Evolutionary conservation across 2,113 vertebrate species (phyloP), one percentile per base, ranked within the genome.

Genomic region (Telmatochromis sp.): DNA sequence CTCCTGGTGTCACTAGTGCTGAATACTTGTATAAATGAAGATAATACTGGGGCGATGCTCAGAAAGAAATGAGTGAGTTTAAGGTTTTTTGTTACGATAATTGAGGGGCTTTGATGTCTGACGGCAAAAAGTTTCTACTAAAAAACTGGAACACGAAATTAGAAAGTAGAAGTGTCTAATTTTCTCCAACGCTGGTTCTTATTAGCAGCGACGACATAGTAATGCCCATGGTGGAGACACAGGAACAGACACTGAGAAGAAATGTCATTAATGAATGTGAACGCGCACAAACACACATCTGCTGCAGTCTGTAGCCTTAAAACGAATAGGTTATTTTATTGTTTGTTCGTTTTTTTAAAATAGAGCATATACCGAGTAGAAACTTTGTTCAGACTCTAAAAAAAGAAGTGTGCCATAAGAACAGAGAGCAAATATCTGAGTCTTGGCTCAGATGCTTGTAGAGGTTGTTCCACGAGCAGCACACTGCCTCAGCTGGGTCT

Each of bases 291-390:
- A 55, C 68, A 2, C 60, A 40, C 68, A 47, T 45, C 40, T 31
- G 23, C 14, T 49, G 9, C 17, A 78, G 40, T 73, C 21, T 73
- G 14, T 6, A 47, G 23, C 21, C 68, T 47, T 45, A 17, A 75
- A 11, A 17, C 2, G 1, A 75, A 17, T 47, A 2, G 35, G 11
- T 45, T 6, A 9, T 4, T 23, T 70, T 42, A 35, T 63, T 40
- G 12, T 15, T 26, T 26, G 33, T 42, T 70, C 1, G 0, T 15
- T 68, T 75, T 73, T 73, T 75, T 2, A 2, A 33, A 53, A 79
- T n/a, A 0, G 17, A 53, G 28, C 14, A 13, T 28, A 42, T 2
- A 35, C 5, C 0, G 10, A 12, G 54, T 6, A 33, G 3, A 33
- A 49, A 31, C 42, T 5, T 28, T 49, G 70, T 12, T 28, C 15